Percentiles rank a stretch among this genome's conserved stretches.
phyloP scores from a whole-genome alignment of 2,113 vertebrate species.

The Mugil cephalus region DNA sequence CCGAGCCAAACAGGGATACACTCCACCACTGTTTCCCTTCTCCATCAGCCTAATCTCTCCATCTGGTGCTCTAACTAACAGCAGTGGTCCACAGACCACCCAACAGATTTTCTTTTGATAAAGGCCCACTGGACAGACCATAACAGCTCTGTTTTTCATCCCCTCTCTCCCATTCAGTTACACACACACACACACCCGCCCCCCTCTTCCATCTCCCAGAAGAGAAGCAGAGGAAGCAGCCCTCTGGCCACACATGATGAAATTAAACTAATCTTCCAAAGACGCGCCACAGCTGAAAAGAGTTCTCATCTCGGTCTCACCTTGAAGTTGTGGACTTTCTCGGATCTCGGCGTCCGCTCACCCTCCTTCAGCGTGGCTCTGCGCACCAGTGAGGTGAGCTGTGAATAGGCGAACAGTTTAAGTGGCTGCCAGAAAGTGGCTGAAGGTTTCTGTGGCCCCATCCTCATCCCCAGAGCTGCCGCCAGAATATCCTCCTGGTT shows the following conservation, averaged over 20 bases:
- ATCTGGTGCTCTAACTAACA: constrained; percentile 77
- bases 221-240: constrained; percentile 29
- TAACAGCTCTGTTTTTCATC: constrained; percentile 71
- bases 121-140: constrained; percentile 58
- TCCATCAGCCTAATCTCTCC: constrained; percentile 76
- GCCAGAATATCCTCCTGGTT: constrained; percentile 93
- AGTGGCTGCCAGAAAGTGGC: constrained; percentile 94
- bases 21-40: constrained; percentile 76
- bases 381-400: constrained; percentile 97
- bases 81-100: constrained; percentile 65
- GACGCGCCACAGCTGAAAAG: constrained; percentile 1
- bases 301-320: constrained; percentile 83
- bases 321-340: constrained; percentile 99
- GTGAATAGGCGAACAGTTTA: constrained; percentile 99
- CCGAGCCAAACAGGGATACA: constrained; percentile 80
- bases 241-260: constrained; percentile 63
- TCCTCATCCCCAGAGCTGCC: constrained; percentile 94
- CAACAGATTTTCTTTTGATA: constrained; percentile 79
- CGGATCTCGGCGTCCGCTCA: constrained; percentile 91
- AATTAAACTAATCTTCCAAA: constrained; percentile 33
- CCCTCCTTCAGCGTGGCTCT: constrained; percentile 94
- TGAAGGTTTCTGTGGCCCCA: constrained; percentile 93
- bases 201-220: constrained; percentile 20
- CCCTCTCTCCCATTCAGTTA: constrained; percentile 30
- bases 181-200: not conserved